Conservation (phyloP, 1,140 invertebrate species). For the Plodia interpunctella region DNA sequence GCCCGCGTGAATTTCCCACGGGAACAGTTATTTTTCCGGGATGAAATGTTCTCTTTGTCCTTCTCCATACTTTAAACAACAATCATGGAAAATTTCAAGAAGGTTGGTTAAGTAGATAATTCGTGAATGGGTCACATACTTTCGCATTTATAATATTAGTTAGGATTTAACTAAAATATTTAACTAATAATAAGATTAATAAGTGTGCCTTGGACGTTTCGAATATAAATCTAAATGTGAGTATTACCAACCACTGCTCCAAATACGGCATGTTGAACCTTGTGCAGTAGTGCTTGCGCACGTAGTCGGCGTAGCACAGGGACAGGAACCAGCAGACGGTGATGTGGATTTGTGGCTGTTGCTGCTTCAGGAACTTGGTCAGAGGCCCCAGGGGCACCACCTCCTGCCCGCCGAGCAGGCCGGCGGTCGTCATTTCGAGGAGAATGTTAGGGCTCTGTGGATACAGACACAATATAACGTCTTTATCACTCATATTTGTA, state of each 20-base stretch:
- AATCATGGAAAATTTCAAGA: too few species aligned
- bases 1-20: too few species aligned
- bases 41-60: too few species aligned
- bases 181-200: too few species aligned
- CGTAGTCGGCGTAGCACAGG: slow-evolving; percentile 66
- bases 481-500: too few species aligned
- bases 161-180: too few species aligned
- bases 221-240: background rate
- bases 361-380: slow-evolving; percentile 55
- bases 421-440: slow-evolving; percentile 61
- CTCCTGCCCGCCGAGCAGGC: slow-evolving; percentile 52
- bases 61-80: too few species aligned
- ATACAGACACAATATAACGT: too few species aligned
- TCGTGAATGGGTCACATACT: too few species aligned
- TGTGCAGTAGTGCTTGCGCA: slow-evolving; percentile 59
- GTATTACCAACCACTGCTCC: slow-evolving; percentile 61
- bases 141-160: too few species aligned
- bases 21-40: too few species aligned
- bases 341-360: slow-evolving; percentile 69
- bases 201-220: background rate
- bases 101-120: too few species aligned
- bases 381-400: slow-evolving; percentile 50
- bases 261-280: slow-evolving; percentile 63
- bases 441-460: slow-evolving; percentile 56
- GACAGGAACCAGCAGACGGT: slow-evolving; percentile 68